Evolutionary conservation across 2,888 invertebrate genomes (phyloP).

Genomic region (Rhagium mordax): DNA sequence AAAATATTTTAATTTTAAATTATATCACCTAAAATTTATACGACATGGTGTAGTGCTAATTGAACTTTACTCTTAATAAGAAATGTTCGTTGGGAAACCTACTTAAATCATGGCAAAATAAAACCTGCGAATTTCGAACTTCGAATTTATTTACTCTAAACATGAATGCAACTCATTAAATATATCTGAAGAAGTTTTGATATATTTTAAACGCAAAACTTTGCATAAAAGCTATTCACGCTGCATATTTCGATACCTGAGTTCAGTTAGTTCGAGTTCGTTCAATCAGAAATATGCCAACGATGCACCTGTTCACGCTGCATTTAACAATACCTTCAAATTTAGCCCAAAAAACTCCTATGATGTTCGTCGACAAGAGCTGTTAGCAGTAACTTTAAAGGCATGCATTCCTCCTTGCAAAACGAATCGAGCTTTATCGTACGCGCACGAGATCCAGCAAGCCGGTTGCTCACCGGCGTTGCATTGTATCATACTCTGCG

Average conservation of each 20-base stretch:
- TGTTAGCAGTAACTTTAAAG: not conserved
- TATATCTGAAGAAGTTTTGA: too few relatives aligned
- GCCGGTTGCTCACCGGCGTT: constrained; percentile 1
- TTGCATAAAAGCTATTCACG: too few relatives aligned
- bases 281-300: not conserved
- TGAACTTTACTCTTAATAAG: too few relatives aligned
- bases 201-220: too few relatives aligned
- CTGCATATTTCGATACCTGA: not conserved
- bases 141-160: too few relatives aligned
- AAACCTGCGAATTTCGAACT: too few relatives aligned
- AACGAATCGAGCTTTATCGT: not conserved
- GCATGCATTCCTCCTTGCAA: not conserved
- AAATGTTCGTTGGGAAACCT: too few relatives aligned
- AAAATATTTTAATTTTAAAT: too few relatives aligned
- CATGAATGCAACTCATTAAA: too few relatives aligned
- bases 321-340: not conserved
- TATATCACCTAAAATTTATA: too few relatives aligned
- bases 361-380: not conserved
- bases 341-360: not conserved
- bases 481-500: constrained; percentile 10
- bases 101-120: too few relatives aligned
- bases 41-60: too few relatives aligned
- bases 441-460: constrained; percentile 12
- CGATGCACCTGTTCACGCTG: not conserved
- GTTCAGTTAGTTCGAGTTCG: not conserved